Evolutionary conservation across 1,140 invertebrate species (phyloP).

Genomic region (Gryllus bimaculatus): DNA sequence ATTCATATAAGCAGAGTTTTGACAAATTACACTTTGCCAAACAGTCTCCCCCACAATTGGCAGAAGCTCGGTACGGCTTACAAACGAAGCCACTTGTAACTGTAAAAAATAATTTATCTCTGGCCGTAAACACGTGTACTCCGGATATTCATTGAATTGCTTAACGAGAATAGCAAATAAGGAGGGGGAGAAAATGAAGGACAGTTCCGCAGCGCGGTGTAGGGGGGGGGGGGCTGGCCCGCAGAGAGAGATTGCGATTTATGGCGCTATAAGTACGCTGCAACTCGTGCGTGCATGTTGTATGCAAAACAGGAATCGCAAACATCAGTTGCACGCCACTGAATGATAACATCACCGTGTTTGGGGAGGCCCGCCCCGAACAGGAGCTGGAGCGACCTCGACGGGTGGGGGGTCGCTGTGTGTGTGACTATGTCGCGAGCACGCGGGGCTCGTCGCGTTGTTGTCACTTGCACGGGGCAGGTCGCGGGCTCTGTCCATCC

Average conservation of each 20-base stretch:
- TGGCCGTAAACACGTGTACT: too few relatives aligned
- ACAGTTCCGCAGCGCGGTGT: not conserved
- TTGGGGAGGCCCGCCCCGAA: not conserved
- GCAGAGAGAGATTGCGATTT: not conserved
- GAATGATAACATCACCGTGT: not conserved
- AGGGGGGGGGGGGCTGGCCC: not conserved
- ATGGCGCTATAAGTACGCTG: not conserved
- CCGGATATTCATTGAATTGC: too few relatives aligned
- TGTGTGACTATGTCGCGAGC: not conserved
- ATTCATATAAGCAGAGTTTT: too few relatives aligned
- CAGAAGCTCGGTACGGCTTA: too few relatives aligned
- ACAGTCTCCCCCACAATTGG: too few relatives aligned
- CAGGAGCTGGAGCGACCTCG: too few relatives aligned
- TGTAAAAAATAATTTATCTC: too few relatives aligned
- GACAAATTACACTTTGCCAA: too few relatives aligned
- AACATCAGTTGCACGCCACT: not conserved
- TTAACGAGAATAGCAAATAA: not conserved
- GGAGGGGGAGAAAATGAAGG: not conserved
- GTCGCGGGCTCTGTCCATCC: not conserved
- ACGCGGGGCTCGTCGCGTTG: not conserved
- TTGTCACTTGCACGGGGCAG: not conserved
- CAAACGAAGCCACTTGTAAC: too few relatives aligned
- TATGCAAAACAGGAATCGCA: conserved; percentile 1
- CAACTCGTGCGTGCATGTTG: not conserved
- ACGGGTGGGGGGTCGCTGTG: too few relatives aligned